Evolutionary conservation across 2,113 vertebrate species (phyloP).

Genomic region (Diphyllodes magnificus): DNA sequence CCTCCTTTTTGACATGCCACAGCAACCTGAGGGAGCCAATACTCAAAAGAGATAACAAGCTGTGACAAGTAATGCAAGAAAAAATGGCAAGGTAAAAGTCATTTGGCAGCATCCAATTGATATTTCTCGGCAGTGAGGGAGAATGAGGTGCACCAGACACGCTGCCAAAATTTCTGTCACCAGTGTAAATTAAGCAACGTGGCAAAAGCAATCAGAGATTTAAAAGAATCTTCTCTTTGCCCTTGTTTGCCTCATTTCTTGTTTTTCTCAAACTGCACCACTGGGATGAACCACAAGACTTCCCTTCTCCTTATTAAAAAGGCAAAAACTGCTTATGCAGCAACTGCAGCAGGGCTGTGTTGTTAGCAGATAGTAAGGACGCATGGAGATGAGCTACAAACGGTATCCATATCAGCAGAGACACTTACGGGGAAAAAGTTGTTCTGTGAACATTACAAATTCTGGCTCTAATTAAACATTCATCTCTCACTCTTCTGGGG

Average conservation of each 20-base stretch:
- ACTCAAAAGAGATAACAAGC: background rate
- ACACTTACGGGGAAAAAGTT: conserved; percentile 45
- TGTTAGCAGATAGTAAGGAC: conserved; percentile 57
- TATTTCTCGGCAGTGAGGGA: background rate
- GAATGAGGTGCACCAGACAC: background rate
- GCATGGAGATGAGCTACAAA: conserved; percentile 46
- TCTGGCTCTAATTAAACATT: conserved; percentile 57
- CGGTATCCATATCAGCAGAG: background rate
- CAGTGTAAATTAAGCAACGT: background rate
- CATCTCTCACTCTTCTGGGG: conserved; percentile 29
- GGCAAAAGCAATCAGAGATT: conserved; percentile 20
- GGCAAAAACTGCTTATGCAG: conserved; percentile 80
- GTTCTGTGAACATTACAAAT: conserved; percentile 53
- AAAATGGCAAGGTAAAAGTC: background rate
- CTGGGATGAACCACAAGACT: conserved; percentile 65
- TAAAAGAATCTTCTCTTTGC: conserved; percentile 39
- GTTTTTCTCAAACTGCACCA: conserved; percentile 63
- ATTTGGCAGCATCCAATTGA: background rate
- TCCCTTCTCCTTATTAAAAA: conserved; percentile 68
- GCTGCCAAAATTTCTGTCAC: background rate
- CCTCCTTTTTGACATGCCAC: background rate
- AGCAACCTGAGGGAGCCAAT: background rate
- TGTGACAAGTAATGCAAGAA: background rate
- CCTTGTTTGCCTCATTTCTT: conserved; percentile 51
- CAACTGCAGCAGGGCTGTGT: conserved; percentile 66